These are phyloP conservation scores for Orcinus orca DNA, from an alignment of 2,113 vertebrate genomes.

Conservation along the genomic window DNA sequence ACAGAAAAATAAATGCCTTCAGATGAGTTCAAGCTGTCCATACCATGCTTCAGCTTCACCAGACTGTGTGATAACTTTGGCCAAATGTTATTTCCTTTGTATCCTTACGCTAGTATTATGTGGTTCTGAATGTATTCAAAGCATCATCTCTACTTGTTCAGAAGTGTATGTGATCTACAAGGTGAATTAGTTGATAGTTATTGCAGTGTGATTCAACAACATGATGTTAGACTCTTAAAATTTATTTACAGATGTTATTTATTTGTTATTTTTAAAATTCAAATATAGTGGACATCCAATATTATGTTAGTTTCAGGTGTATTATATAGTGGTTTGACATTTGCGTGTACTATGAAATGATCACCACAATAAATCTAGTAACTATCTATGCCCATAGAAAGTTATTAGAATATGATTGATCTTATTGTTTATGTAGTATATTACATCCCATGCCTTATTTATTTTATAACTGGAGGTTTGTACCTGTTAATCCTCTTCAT, in stretches of 20 bases:
- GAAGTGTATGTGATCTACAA: background rate
- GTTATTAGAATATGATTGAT: background rate
- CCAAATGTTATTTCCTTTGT: background rate
- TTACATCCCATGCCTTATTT: background rate
- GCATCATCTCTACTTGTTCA: background rate
- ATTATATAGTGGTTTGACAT: background rate
- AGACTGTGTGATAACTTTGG: background rate
- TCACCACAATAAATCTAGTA: background rate
- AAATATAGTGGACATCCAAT: background rate
- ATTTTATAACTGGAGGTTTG: background rate
- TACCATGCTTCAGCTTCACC: background rate
- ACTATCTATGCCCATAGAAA: background rate
- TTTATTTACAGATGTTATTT: background rate
- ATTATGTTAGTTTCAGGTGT: background rate
- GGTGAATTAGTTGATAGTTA: background rate
- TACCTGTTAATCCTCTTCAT: background rate
- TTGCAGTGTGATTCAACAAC: background rate
- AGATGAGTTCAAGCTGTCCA: background rate
- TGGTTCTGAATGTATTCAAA: background rate
- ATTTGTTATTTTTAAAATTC: background rate
- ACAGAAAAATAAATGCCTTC: background rate
- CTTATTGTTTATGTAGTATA: background rate
- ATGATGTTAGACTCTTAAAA: background rate
- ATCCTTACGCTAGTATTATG: background rate
- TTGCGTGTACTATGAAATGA: background rate